A percentile compares a stretch with the other conserved stretches of the same genome.
Conservation (phyloP, 2,888 invertebrate species). For the Anoplius nigerrimus region DNA sequence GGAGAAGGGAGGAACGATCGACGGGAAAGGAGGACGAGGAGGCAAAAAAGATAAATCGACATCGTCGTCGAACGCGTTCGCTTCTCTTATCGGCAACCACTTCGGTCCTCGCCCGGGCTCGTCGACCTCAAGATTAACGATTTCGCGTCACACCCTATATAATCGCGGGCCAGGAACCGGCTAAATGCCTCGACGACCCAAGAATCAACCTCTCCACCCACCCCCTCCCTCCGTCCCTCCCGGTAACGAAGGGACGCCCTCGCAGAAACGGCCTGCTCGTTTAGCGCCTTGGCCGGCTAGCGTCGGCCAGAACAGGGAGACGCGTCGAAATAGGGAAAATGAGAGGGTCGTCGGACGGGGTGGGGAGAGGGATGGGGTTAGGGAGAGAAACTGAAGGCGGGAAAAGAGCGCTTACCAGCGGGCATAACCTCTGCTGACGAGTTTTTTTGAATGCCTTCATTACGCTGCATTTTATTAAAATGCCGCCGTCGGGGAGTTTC, state of each 20-base stretch:
- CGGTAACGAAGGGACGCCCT: constrained; percentile 1
- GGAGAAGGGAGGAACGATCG: too few relatives aligned
- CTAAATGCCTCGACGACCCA: constrained; percentile 30
- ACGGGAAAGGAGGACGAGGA: constrained; percentile 19
- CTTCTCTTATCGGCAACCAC: constrained; percentile 25
- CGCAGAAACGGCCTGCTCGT: constrained; percentile 40
- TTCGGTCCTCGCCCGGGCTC: constrained; percentile 10
- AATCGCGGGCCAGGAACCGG: constrained; percentile 1
- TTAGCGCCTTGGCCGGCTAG: too few relatives aligned
- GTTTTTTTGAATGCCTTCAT: constrained; percentile 3
- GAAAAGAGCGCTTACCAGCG: too few relatives aligned
- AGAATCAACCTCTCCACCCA: constrained; percentile 23
- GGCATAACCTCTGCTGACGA: too few relatives aligned
- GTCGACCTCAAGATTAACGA: constrained; percentile 35
- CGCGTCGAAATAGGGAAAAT: too few relatives aligned
- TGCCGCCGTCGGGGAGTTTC: too few relatives aligned
- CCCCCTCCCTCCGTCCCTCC: constrained; percentile 10
- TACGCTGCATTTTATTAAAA: not conserved
- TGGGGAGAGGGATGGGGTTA: too few relatives aligned
- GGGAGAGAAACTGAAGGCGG: too few relatives aligned
- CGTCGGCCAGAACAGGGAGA: not conserved
- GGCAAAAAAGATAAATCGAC: constrained; percentile 10
- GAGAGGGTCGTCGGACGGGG: not conserved
- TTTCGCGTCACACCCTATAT: constrained; percentile 19
- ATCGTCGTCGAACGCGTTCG: not conserved